Evolutionary conservation across 2,797 vertebrate species (phyloP).

Genomic region (Poecilia gillii): DNA sequence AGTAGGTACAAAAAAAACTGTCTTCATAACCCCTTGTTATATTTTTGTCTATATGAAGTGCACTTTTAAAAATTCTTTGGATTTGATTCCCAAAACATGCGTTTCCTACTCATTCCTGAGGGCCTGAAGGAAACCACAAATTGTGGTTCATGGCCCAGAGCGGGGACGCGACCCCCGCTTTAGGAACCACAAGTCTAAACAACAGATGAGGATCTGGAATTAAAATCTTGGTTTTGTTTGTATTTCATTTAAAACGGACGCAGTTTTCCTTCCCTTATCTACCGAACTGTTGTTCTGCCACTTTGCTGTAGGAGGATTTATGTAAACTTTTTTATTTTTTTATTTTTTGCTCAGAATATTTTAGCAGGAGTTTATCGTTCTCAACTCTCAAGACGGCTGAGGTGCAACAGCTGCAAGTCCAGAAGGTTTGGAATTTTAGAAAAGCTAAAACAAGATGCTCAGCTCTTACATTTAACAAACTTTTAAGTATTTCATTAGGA

Average conservation of each 20-base stretch:
- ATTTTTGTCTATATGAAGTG: neutral
- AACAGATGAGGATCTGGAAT: neutral
- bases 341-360: neutral
- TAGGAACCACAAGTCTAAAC: neutral
- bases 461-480: neutral
- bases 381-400: neutral
- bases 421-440: neutral
- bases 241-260: neutral
- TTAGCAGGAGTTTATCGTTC: neutral
- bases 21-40: neutral
- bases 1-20: neutral
- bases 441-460: neutral
- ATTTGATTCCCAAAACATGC: neutral
- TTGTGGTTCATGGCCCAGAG: neutral
- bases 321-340: neutral
- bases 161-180: neutral
- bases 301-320: neutral
- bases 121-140: neutral
- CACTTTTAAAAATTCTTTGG: neutral
- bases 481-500: neutral
- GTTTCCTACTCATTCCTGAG: neutral
- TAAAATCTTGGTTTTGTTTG: constrained; percentile 1
- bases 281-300: neutral
- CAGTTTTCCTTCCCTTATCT: neutral
- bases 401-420: neutral